phyloP scores from a whole-genome alignment of 2,888 invertebrate species.

The Campoplex capitator region DNA sequence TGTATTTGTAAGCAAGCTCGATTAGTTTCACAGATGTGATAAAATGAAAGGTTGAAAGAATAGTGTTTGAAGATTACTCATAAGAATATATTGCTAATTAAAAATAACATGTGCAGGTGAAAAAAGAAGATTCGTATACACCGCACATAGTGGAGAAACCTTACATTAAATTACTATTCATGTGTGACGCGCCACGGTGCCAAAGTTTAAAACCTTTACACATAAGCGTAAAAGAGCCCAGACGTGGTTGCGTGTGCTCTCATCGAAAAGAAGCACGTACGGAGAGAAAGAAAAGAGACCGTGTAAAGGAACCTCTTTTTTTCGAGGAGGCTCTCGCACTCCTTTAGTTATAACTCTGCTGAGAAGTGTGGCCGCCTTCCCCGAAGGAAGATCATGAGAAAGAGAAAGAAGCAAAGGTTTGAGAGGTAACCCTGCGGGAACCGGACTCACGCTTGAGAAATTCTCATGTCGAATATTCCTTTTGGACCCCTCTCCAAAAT shows the following conservation, averaged over 20 bases:
- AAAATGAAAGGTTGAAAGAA: not conserved
- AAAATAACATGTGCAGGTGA: constrained; percentile 69
- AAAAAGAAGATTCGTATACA: constrained; percentile 17
- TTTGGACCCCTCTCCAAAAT: constrained; percentile 38
- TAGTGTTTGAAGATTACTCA: constrained; percentile 11
- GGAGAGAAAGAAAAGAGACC: constrained; percentile 45
- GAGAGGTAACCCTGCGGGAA: constrained; percentile 46
- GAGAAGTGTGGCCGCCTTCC: constrained; percentile 75
- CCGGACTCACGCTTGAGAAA: constrained; percentile 49
- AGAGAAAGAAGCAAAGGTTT: constrained; percentile 7
- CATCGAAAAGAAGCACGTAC: constrained; percentile 65
- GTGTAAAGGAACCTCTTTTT: constrained; percentile 59
- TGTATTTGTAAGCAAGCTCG: not conserved
- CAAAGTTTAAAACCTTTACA: constrained; percentile 79
- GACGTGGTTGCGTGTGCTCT: constrained; percentile 50
- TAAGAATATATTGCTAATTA: constrained; percentile 59
- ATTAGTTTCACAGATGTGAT: not conserved
- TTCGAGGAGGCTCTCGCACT: constrained; percentile 57
- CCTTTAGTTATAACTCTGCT: constrained; percentile 77
- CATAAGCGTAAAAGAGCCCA: constrained; percentile 26
- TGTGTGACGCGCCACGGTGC: constrained; percentile 74
- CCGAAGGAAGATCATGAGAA: constrained; percentile 62
- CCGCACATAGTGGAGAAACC: not conserved
- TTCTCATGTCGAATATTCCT: constrained; percentile 64
- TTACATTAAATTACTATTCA: constrained; percentile 79